Percentiles rank a stretch among this genome's conserved stretches.
phyloP scores from a whole-genome alignment of 2,797 vertebrate species.

The Masticophis lateralis region DNA sequence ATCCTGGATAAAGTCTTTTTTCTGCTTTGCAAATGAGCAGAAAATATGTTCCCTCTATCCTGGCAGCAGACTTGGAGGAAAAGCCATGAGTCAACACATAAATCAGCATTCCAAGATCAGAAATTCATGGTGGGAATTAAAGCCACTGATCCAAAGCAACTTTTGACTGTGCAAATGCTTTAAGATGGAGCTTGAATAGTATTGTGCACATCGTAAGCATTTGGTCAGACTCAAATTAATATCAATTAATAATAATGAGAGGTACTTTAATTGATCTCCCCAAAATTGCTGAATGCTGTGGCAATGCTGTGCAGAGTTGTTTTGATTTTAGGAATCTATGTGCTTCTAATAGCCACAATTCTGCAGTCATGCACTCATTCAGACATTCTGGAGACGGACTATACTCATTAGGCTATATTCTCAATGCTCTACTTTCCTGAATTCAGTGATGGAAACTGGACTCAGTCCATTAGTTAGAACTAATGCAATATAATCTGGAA shows the following conservation, averaged over 20 bases:
- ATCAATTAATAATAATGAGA: conserved; percentile 7
- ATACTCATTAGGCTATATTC: conserved; percentile 3
- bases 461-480: neutral
- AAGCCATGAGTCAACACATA: neutral
- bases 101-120: neutral
- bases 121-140: neutral
- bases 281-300: neutral
- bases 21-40: neutral
- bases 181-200: neutral
- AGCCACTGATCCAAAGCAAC: neutral
- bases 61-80: neutral
- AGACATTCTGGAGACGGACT: conserved; percentile 34
- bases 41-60: neutral
- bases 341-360: neutral
- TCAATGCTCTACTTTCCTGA: neutral
- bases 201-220: neutral
- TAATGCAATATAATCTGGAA: neutral
- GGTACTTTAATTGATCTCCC: neutral
- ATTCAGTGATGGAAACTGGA: conserved; percentile 16
- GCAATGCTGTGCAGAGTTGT: neutral
- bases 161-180: neutral
- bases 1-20: neutral
- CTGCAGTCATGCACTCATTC: neutral
- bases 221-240: neutral
- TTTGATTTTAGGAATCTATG: neutral